Evolutionary conservation across 2,888 invertebrate species (phyloP).

Genomic region (Theodoxus fluviatilis): DNA sequence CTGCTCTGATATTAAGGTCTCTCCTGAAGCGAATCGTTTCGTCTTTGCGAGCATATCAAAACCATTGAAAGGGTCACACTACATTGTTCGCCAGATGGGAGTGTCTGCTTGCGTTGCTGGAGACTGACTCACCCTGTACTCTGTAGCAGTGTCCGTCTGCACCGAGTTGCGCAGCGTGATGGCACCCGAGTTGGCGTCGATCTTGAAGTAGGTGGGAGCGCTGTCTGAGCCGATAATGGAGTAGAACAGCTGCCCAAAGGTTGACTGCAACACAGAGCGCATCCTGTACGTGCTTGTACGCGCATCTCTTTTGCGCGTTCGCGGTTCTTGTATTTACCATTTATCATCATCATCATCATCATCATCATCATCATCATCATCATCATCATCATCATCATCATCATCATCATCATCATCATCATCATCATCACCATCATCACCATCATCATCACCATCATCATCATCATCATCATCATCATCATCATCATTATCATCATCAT

Average conservation of each 20-base stretch:
- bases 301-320: too few species aligned
- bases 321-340: too few species aligned
- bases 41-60: too few species aligned
- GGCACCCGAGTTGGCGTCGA: constrained; percentile 38
- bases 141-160: constrained; percentile 35
- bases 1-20: too few species aligned
- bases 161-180: constrained; percentile 36
- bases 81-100: too few species aligned
- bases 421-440: constrained; percentile 9
- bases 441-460: too few species aligned
- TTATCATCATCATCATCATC: not conserved
- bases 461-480: not conserved
- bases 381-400: not conserved
- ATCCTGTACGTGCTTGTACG: too few species aligned
- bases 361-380: constrained; percentile 10
- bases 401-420: constrained; percentile 12
- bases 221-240: constrained; percentile 53
- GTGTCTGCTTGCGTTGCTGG: too few species aligned
- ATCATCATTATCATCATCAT: not conserved
- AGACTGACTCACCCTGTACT: constrained; percentile 51
- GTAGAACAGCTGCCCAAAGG: constrained; percentile 43
- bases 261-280: constrained; percentile 42
- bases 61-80: too few species aligned
- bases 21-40: too few species aligned
- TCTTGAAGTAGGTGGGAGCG: constrained; percentile 49